Evolutionary conservation across 2,113 vertebrate species (phyloP), one percentile per base, ranked within the genome.

Genomic region (Myrmecophaga tridactyla): DNA sequence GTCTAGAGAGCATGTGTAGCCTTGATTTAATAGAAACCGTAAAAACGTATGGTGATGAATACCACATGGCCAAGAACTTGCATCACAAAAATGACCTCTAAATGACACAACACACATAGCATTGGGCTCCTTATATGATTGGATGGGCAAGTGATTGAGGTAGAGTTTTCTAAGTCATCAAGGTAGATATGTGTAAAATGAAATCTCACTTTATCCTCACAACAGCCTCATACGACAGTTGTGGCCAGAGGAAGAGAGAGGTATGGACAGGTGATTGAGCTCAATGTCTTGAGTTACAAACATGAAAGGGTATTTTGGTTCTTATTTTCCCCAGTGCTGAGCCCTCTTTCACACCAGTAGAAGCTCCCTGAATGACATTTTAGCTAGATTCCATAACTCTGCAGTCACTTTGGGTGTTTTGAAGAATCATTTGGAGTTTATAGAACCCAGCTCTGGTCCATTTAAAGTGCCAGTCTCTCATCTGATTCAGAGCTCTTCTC

Each of bases 311-410:
- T 31, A 17, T 3, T 75, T 7, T 72, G 9, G 18, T 14, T 43
- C 12, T 12, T 10, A 10, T 27, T 3, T 2, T 2, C 9, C 36
- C 21, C 11, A 2, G 0, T 6, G 11, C 27, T 51, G 29, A 70
- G 13, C 2, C 8, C 27, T 18, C 23, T 63, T 60, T 81, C 18
- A 39, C 12, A 12, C n/a, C 4, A 18, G 4, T 7, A 14, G 23
- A 86, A 12, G 29, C 7, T 31, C 6, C 25, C 9, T 39, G 31
- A 8, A 7, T 67, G 34, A 27, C 29, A 58, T 39, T 39, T 43
- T 39, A 8, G 25, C 11, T 58, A 43, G 18, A 31, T 46, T 31
- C 23, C 7, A 48, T 8, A 29, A 53, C 29, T 58, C 70, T 34
- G 9, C 13, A 41, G 53, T 51, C 69, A 60, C 23, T 36, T 58